phyloP scores from a whole-genome alignment of 2,797 vertebrate species.

The Coendou prehensilis region DNA sequence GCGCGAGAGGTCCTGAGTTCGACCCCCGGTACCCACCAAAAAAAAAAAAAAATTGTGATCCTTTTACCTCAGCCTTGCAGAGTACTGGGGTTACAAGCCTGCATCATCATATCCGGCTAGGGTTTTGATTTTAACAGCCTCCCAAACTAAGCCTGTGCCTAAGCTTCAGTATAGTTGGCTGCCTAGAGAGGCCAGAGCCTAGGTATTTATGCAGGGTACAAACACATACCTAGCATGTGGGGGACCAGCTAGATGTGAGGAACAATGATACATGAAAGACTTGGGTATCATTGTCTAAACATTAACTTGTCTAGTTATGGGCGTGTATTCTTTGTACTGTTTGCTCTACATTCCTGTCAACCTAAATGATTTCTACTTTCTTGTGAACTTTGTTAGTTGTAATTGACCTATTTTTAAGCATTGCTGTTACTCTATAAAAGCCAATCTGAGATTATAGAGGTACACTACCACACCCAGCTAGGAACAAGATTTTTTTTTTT shows the following conservation, averaged over 20 bases:
- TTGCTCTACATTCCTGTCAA: not conserved
- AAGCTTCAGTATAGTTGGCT: not conserved
- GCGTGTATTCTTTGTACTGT: not conserved
- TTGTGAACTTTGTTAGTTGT: conserved; percentile 8
- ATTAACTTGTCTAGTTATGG: not conserved
- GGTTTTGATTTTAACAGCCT: conserved; percentile 43
- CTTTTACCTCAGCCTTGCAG: not conserved
- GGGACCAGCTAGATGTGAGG: not conserved
- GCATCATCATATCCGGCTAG: not conserved
- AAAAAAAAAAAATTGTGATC: not conserved
- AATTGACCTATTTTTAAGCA: not conserved
- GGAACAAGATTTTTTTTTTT: not conserved
- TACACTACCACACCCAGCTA: not conserved
- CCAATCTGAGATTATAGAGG: not conserved
- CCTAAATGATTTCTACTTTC: conserved; percentile 6
- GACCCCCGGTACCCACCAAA: no score
- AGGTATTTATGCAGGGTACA: not conserved
- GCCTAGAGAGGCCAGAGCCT: not conserved
- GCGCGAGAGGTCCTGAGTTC: no score
- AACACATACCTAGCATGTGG: not conserved
- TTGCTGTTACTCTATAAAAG: conserved; percentile 7
- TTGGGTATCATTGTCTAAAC: not conserved
- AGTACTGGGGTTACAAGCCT: not conserved
- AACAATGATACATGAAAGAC: not conserved
- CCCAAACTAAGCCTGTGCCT: not conserved